Evolutionary conservation across 2,888 invertebrate species (phyloP), one percentile per base, ranked within the genome.

Genomic region (Eubasilissa splendida): DNA sequence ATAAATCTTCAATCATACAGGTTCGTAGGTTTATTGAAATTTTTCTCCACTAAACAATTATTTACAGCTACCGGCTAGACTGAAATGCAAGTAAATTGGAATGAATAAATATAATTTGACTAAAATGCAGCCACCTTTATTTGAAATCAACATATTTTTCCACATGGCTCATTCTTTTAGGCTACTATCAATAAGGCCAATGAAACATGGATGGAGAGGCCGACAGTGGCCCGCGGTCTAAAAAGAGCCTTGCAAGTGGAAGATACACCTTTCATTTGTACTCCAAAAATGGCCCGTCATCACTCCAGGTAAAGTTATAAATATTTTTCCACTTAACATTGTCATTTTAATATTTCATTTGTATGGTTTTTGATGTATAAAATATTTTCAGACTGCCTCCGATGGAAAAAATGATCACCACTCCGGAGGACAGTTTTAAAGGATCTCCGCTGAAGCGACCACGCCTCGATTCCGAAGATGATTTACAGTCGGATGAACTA

Each of bases 211-310:
- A 84, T 89, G 50, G 88, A 88, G 82, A 87, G 85, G 73, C 90
- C 90, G 0, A 87, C 86, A 79, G 87, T 87, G 85, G 87, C 87
- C 11, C 87, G 86, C 58, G 90, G 90, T 0, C 83, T 90, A 22
- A 91, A 91, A 82, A 86, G 91, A 0, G 88, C 88, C 1, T 86
- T 90, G 5, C 87, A 88, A 77, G 88, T 89, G 77, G 92, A 93
- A 84, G 90, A 91, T 7, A 92, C 92, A 0, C 93, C 93, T 0
- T 93, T 93, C 85, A 89, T 93, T 63, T 92, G 92, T 81, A 93
- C 93, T 0, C 93, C 93, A 0, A 91, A 91, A 84, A 79, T 89
- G 42, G 85, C 85, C 1, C 86, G 87, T 85, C 86, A 50, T 83
- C 85, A 71, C 7, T 82, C 84, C 75, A 85, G 85, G 86, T 86